Percentiles rank a stretch among this genome's conserved stretches.
Evolutionary conservation across 2,797 vertebrate species (phyloP).

Genomic region (Sebastes minor): DNA sequence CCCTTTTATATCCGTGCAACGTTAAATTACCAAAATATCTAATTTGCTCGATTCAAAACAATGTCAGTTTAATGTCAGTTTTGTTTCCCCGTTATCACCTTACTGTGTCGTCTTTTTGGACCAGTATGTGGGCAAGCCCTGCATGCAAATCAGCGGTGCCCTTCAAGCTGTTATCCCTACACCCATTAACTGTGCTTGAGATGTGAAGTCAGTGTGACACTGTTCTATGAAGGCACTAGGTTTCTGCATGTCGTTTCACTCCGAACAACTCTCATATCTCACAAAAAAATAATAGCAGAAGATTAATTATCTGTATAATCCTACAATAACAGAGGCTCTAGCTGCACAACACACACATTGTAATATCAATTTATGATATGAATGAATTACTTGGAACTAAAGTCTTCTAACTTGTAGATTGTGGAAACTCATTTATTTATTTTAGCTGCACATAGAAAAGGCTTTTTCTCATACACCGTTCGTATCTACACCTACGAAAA

Average conservation of each 20-base stretch:
- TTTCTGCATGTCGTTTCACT: background rate
- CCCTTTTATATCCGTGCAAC: background rate
- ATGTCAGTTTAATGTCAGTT: slow-evolving; percentile 38
- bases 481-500: no score
- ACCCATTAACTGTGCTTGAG: slow-evolving; percentile 12
- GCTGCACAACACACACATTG: background rate
- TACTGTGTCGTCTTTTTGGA: slow-evolving; percentile 5
- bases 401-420: background rate
- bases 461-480: no score
- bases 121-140: background rate
- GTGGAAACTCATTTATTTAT: background rate
- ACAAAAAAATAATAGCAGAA: background rate
- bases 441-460: no score
- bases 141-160: slow-evolving; percentile 38
- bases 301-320: background rate
- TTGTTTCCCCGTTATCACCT: slow-evolving; percentile 43
- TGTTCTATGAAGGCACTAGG: background rate
- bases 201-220: slow-evolving; percentile 42
- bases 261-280: slow-evolving; percentile 15
- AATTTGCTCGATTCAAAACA: slow-evolving; percentile 46
- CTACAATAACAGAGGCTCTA: background rate
- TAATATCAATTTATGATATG: background rate
- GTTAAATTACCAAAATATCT: slow-evolving; percentile 20
- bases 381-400: background rate
- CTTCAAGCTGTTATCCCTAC: slow-evolving; percentile 45